phyloP scores from a whole-genome alignment of 2,113 vertebrate species.

The Carlito syrichta region DNA sequence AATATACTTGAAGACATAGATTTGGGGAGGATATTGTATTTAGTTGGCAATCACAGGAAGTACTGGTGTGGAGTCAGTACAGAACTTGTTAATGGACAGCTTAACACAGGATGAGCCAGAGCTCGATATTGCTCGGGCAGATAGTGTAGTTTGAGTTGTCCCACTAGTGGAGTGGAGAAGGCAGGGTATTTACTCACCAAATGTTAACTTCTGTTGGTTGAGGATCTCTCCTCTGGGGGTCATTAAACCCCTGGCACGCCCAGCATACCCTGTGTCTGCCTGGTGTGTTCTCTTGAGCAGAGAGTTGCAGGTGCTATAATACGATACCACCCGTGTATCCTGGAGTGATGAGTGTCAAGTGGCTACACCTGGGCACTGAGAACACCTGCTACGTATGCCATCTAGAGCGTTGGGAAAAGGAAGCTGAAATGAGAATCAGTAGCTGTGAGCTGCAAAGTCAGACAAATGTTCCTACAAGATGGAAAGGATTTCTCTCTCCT shows the following conservation, averaged over 20 bases:
- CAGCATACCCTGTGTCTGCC: background rate
- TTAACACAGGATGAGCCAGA: background rate
- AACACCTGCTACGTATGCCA: background rate
- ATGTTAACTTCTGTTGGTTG: background rate
- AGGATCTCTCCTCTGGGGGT: background rate
- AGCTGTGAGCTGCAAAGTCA: background rate
- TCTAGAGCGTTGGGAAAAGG: background rate
- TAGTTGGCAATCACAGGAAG: background rate
- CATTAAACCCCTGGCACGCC: background rate
- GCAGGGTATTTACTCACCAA: accelerated
- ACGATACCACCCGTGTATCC: background rate
- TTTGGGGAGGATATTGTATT: background rate
- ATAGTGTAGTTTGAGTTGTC: background rate
- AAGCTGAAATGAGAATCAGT: background rate
- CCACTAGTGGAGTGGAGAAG: background rate
- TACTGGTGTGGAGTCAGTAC: background rate
- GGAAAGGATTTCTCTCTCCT: background rate
- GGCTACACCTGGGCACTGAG: background rate
- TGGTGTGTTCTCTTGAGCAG: background rate
- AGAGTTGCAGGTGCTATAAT: background rate
- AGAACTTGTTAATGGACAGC: background rate
- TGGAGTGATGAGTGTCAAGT: background rate
- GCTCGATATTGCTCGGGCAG: background rate
- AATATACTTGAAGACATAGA: background rate
- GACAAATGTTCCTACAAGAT: background rate